A percentile compares a stretch with the other conserved stretches of the same genome.
Evolutionary conservation across 1,140 invertebrate species (phyloP).

Genomic region (Tetramorium simillimum): DNA sequence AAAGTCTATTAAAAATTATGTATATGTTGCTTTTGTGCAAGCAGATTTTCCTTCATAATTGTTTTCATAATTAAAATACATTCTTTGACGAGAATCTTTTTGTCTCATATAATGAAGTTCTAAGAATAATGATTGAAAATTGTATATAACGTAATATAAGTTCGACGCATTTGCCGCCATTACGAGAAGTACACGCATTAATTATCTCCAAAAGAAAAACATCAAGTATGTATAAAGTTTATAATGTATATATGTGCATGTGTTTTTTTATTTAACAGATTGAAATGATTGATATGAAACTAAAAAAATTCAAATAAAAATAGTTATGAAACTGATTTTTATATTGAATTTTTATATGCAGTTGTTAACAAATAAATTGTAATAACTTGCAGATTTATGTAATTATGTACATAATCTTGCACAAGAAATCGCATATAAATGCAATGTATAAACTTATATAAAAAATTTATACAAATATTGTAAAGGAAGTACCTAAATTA

Average conservation of each 20-base stretch:
- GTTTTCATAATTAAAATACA: slow-evolving; percentile 18
- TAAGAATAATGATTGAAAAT: not conserved
- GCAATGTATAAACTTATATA: not conserved
- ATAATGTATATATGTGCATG: not conserved
- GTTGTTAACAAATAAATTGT: not conserved
- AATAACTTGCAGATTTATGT: not conserved
- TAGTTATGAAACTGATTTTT: not conserved
- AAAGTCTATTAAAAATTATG: not conserved
- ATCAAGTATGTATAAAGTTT: not conserved
- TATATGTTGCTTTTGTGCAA: not conserved
- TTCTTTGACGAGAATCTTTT: slow-evolving; percentile 15
- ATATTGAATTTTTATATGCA: not conserved
- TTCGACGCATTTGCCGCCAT: not conserved
- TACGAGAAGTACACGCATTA: slow-evolving; percentile 4
- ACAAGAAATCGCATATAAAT: not conserved
- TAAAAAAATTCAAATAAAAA: too few relatives aligned
- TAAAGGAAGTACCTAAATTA: not conserved
- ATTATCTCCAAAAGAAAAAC: not conserved
- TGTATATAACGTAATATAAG: not conserved
- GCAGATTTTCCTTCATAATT: not conserved
- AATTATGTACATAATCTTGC: not conserved
- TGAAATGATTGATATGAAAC: not conserved
- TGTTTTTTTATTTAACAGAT: not conserved
- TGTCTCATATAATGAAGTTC: slow-evolving; percentile 1
- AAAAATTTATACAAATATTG: not conserved